Evolutionary conservation across 2,888 invertebrate genomes (phyloP).

Genomic region (Drosophila neonasuta): DNA sequence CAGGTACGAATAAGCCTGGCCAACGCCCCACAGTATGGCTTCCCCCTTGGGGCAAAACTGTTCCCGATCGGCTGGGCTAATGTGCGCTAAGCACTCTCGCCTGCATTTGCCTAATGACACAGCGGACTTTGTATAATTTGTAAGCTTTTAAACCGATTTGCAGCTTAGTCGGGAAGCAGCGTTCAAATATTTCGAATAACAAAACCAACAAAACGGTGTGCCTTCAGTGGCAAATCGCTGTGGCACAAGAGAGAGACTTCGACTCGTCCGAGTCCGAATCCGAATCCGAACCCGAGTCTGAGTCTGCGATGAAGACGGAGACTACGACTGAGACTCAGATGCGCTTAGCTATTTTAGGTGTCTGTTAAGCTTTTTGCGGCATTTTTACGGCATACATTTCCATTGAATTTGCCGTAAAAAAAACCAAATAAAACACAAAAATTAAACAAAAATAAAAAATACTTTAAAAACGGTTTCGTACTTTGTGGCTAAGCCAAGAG

Average conservation of each 20-base stretch:
- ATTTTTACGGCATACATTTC: slow-evolving; percentile 77
- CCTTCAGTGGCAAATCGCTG: slow-evolving; percentile 57
- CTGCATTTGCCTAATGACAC: slow-evolving; percentile 76
- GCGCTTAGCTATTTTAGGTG: slow-evolving; percentile 48
- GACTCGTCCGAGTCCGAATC: background rate
- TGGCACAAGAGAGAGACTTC: background rate
- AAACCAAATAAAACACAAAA: background rate
- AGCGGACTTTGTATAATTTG: slow-evolving; percentile 72
- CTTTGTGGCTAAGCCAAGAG: slow-evolving; percentile 55
- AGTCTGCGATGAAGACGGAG: background rate
- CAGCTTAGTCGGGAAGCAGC: slow-evolving; percentile 64
- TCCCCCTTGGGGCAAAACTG: slow-evolving; percentile 11
- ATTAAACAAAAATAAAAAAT: slow-evolving; percentile 18
- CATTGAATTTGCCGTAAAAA: slow-evolving; percentile 70
- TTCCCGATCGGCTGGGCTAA: slow-evolving; percentile 56
- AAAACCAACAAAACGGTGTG: slow-evolving; percentile 31
- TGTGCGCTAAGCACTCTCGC: slow-evolving; percentile 58
- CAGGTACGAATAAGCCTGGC: slow-evolving; percentile 7
- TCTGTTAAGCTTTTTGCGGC: slow-evolving; percentile 51
- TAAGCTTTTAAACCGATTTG: slow-evolving; percentile 81
- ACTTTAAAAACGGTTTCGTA: slow-evolving; percentile 36
- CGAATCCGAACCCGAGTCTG: background rate
- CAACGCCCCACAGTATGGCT: slow-evolving; percentile 22
- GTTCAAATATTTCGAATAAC: slow-evolving; percentile 55
- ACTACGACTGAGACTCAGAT: slow-evolving; percentile 1